A percentile compares a stretch with the other conserved stretches of the same genome.
phyloP scores from a whole-genome alignment of 2,113 vertebrate species.

The Stegastes partitus region DNA sequence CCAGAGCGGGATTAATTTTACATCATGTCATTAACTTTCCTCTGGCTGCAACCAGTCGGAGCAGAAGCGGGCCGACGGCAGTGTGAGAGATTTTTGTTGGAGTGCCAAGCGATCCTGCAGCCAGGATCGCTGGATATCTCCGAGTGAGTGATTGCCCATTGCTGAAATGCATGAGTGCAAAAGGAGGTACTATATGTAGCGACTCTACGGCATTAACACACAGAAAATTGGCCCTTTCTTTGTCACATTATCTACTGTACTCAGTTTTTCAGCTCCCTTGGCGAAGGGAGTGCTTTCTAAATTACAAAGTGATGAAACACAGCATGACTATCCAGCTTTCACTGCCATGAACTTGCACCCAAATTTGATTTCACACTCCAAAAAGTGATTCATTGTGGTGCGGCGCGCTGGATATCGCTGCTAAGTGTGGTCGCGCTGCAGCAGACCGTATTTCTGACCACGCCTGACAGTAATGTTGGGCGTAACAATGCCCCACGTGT shows the following conservation, averaged over 20 bases:
- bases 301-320: slow-evolving; percentile 64
- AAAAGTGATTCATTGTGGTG: slow-evolving; percentile 56
- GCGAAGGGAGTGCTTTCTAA: slow-evolving; percentile 42
- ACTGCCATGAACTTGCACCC: slow-evolving; percentile 44
- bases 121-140: slow-evolving; percentile 42
- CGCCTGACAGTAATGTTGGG: slow-evolving; percentile 13
- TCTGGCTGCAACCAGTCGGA: slow-evolving; percentile 13
- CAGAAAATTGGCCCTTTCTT: slow-evolving; percentile 35
- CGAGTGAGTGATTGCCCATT: slow-evolving; percentile 32
- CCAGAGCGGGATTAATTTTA: slow-evolving; percentile 44
- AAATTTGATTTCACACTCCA: slow-evolving; percentile 68
- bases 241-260: slow-evolving; percentile 31
- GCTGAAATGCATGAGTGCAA: slow-evolving; percentile 19
- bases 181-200: slow-evolving; percentile 4
- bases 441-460: slow-evolving; percentile 27
- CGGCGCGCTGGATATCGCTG: slow-evolving; percentile 17
- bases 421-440: slow-evolving; percentile 29
- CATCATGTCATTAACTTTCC: slow-evolving; percentile 54
- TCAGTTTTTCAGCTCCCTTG: slow-evolving; percentile 20
- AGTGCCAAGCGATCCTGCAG: slow-evolving; percentile 1
- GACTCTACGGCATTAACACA: slow-evolving; percentile 15
- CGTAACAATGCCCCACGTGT: background rate
- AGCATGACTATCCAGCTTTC: slow-evolving; percentile 26
- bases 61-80: background rate
- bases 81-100: slow-evolving; percentile 28